These are phyloP conservation scores for Drosophila ohnishii DNA, from an alignment of 1,140 invertebrate genomes.

Conservation along the genomic window DNA sequence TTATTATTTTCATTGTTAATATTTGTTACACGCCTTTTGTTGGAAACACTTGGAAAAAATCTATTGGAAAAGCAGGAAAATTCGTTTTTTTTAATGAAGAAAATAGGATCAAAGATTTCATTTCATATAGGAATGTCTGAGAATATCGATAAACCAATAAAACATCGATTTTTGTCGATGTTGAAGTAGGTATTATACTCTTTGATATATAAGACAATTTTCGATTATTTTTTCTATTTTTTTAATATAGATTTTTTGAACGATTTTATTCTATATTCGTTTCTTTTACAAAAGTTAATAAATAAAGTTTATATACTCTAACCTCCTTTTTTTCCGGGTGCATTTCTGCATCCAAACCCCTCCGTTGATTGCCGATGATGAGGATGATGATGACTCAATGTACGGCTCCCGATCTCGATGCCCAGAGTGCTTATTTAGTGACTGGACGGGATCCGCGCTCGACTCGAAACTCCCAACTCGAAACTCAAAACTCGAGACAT, in stretches of 20 bases:
- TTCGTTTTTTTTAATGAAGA: too few relatives aligned
- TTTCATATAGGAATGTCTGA: too few relatives aligned
- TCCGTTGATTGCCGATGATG: slow-evolving; percentile 66
- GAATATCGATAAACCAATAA: not conserved
- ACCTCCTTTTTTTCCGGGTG: not conserved
- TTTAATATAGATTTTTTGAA: too few relatives aligned
- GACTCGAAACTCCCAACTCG: slow-evolving; percentile 30
- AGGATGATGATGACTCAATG: slow-evolving; percentile 66
- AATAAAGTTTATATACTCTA: not conserved
- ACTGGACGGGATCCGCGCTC: slow-evolving; percentile 58
- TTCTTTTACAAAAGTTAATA: too few relatives aligned
- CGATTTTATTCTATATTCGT: too few relatives aligned
- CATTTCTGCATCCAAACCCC: slow-evolving; percentile 22
- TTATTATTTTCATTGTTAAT: slow-evolving; percentile 82
- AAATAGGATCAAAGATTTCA: too few relatives aligned
- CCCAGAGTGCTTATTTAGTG: slow-evolving; percentile 77
- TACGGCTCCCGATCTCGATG: slow-evolving; percentile 53
- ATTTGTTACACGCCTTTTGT: slow-evolving; percentile 81
- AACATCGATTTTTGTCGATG: too few relatives aligned
- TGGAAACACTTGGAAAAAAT: slow-evolving; percentile 13
- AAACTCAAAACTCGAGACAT: slow-evolving; percentile 56
- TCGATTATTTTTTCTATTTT: too few relatives aligned
- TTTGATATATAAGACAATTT: too few relatives aligned
- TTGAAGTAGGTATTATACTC: too few relatives aligned
- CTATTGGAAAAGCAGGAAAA: not conserved